These are phyloP conservation scores for Coregonus ussuriensis DNA, from an alignment of 2,797 vertebrate species.

Conservation along the genomic window DNA sequence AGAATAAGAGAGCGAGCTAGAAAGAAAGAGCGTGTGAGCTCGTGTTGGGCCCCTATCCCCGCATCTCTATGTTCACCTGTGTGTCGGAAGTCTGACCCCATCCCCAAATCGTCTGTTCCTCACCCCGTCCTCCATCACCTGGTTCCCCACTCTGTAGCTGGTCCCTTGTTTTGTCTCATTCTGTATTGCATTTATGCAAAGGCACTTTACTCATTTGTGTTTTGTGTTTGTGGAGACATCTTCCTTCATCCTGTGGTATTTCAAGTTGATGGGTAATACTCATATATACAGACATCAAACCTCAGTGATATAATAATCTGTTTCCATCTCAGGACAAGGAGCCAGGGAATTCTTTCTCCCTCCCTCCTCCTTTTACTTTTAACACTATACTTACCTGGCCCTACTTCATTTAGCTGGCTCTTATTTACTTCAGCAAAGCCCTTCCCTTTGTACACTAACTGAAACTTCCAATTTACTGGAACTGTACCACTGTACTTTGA, in stretches of 20 bases:
- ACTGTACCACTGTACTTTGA: background rate
- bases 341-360: background rate
- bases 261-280: background rate
- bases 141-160: background rate
- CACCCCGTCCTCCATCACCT: background rate
- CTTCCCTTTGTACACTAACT: background rate
- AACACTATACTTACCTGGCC: background rate
- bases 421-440: background rate
- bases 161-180: background rate
- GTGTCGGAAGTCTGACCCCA: slow-evolving; percentile 25
- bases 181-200: background rate
- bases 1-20: slow-evolving; percentile 3
- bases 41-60: slow-evolving; percentile 27
- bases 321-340: slow-evolving; percentile 1
- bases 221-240: background rate
- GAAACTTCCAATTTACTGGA: background rate
- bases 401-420: background rate
- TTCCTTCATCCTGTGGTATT: background rate
- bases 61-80: slow-evolving; percentile 23
- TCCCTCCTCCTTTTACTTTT: background rate
- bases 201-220: slow-evolving; percentile 2
- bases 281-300: slow-evolving; percentile 1
- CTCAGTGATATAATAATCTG: background rate
- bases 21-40: slow-evolving; percentile 11
- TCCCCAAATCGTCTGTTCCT: background rate